A percentile compares a stretch with the other conserved stretches of the same genome.
Conservation (phyloP, 2,113 vertebrate genomes). For the Rhizomys pruinosus region DNA sequence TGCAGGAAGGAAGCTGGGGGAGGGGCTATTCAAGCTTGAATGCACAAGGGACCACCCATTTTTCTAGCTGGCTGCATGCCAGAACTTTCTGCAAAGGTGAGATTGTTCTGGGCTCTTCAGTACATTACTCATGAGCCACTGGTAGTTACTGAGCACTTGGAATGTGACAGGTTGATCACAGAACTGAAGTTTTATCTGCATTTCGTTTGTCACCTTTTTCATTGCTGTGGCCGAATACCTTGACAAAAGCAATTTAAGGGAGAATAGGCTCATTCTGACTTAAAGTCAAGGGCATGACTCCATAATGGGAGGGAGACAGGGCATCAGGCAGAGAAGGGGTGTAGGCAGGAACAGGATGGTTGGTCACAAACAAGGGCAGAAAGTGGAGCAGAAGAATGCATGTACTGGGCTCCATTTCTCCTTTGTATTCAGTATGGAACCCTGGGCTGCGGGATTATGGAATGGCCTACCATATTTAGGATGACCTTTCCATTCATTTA, state of each 20-base stretch:
- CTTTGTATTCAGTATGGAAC: too few species aligned
- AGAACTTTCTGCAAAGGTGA: neutral
- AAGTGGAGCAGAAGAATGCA: too few species aligned
- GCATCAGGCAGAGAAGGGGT: too few species aligned
- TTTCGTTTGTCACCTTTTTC: neutral
- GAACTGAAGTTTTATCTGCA: neutral
- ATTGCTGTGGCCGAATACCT: neutral
- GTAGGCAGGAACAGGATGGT: too few species aligned
- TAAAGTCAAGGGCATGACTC: too few species aligned
- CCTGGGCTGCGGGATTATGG: too few species aligned
- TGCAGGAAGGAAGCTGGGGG: slow-evolving; percentile 37
- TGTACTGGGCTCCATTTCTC: too few species aligned
- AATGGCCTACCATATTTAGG: too few species aligned
- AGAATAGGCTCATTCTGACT: neutral
- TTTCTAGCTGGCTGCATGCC: too few species aligned
- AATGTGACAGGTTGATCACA: neutral
- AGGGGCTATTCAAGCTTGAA: neutral
- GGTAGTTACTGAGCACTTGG: neutral
- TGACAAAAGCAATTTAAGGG: neutral
- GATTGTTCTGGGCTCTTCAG: rapidly evolving
- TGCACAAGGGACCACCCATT: neutral
- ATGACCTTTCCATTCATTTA: too few species aligned
- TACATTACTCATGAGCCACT: neutral
- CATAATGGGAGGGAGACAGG: too few species aligned
- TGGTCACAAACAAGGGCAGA: too few species aligned